phyloP scores from a whole-genome alignment of 23 tunicate species.

The Styela clava region DNA sequence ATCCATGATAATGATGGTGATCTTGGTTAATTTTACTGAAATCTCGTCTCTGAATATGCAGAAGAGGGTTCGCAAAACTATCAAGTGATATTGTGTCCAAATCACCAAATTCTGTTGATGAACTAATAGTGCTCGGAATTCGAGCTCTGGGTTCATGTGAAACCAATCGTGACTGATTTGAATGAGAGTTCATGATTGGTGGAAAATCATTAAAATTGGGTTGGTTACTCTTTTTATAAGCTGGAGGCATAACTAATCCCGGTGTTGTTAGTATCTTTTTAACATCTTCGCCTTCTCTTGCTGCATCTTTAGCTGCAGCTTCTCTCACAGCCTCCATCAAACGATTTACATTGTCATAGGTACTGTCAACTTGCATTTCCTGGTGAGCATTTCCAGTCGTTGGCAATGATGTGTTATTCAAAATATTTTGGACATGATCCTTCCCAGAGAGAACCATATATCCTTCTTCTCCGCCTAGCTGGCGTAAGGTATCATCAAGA shows the following conservation, averaged over 20 bases:
- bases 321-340: constrained; percentile 62
- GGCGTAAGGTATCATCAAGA: constrained; percentile 29
- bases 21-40: neutral
- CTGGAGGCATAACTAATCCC: neutral
- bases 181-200: neutral
- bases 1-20: neutral
- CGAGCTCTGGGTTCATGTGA: neutral
- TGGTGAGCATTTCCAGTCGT: neutral
- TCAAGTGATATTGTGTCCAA: neutral
- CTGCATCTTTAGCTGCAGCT: constrained; percentile 21
- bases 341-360: constrained; percentile 60
- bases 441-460: constrained; percentile 51
- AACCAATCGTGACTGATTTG: neutral
- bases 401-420: neutral
- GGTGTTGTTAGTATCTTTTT: neutral
- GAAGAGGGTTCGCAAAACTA: neutral
- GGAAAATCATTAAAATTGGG: neutral
- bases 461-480: constrained; percentile 55
- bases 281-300: neutral
- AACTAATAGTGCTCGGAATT: neutral
- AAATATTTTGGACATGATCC: neutral
- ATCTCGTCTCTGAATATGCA: neutral
- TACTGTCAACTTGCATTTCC: constrained; percentile 35
- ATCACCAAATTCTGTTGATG: neutral
- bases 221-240: neutral